Conservation (phyloP, 2,797 vertebrate genomes). For the Cyclura pinguis region DNA sequence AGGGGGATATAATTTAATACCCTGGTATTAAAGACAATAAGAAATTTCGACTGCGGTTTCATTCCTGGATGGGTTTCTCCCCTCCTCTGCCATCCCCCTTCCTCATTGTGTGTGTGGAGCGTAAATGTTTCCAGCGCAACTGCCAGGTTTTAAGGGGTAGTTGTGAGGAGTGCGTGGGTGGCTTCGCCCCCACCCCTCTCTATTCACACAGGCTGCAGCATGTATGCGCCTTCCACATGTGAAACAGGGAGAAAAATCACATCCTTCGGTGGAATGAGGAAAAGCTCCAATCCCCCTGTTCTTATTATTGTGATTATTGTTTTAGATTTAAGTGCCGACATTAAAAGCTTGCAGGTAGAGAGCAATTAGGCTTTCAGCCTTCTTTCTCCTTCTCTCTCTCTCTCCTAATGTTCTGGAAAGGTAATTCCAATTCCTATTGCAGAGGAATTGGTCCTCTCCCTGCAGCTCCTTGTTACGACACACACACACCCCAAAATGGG, state of each 20-base stretch:
- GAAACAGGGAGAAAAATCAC: slow-evolving; percentile 30
- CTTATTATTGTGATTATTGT: slow-evolving; percentile 46
- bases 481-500: not conserved
- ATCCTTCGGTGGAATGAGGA: slow-evolving; percentile 22
- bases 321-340: slow-evolving; percentile 43
- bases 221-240: slow-evolving; percentile 52
- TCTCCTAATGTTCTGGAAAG: not conserved
- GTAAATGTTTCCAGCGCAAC: slow-evolving; percentile 69
- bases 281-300: slow-evolving; percentile 44
- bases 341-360: slow-evolving; percentile 42
- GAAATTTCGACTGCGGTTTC: slow-evolving; percentile 72
- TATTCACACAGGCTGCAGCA: slow-evolving; percentile 50
- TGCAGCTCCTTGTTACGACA: not conserved
- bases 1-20: slow-evolving; percentile 70
- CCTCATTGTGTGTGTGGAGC: slow-evolving; percentile 70
- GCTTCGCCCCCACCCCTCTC: slow-evolving; percentile 52
- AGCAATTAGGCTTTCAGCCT: slow-evolving; percentile 39
- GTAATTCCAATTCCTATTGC: not conserved
- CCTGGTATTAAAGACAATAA: slow-evolving; percentile 67
- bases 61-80: slow-evolving; percentile 60
- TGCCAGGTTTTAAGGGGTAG: slow-evolving; percentile 72
- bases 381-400: slow-evolving; percentile 19
- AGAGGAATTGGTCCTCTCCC: not conserved
- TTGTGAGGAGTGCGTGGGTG: slow-evolving; percentile 65
- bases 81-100: slow-evolving; percentile 53